phyloP scores from a whole-genome alignment of 2,888 invertebrate species.

The Eupithecia subfuscata region DNA sequence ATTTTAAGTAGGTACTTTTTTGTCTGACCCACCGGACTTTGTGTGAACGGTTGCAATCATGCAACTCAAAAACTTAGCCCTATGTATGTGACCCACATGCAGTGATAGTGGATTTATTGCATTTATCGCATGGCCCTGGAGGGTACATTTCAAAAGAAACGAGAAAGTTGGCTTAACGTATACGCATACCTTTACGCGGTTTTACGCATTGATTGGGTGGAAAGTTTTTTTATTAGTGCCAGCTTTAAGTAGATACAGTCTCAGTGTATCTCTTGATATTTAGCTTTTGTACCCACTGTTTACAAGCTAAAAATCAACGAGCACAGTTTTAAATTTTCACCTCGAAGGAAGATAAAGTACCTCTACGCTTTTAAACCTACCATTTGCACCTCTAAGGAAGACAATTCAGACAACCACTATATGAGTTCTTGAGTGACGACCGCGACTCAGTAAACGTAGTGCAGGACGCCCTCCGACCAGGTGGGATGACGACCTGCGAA shows the following conservation, averaged over 20 bases:
- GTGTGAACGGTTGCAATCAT: constrained; percentile 15
- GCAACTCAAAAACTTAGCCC: constrained; percentile 22
- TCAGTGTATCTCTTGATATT: too few relatives aligned
- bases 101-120: constrained; percentile 29
- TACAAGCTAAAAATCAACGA: not conserved
- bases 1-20: not conserved
- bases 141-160: constrained; percentile 14
- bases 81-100: constrained; percentile 27
- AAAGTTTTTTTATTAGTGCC: not conserved
- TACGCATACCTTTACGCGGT: not conserved
- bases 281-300: not conserved
- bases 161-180: constrained; percentile 9
- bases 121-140: constrained; percentile 15
- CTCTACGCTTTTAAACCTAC: too few relatives aligned
- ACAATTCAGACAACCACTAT: too few relatives aligned
- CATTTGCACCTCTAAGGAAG: too few relatives aligned
- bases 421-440: too few relatives aligned
- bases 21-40: constrained; percentile 5
- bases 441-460: too few relatives aligned
- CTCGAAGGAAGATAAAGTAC: too few relatives aligned
- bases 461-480: too few relatives aligned
- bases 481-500: too few relatives aligned
- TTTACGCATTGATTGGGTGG: not conserved
- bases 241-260: not conserved
- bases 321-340: not conserved